phyloP scores from a whole-genome alignment of 2,888 invertebrate genomes.

The Drosophila peninsularis region DNA sequence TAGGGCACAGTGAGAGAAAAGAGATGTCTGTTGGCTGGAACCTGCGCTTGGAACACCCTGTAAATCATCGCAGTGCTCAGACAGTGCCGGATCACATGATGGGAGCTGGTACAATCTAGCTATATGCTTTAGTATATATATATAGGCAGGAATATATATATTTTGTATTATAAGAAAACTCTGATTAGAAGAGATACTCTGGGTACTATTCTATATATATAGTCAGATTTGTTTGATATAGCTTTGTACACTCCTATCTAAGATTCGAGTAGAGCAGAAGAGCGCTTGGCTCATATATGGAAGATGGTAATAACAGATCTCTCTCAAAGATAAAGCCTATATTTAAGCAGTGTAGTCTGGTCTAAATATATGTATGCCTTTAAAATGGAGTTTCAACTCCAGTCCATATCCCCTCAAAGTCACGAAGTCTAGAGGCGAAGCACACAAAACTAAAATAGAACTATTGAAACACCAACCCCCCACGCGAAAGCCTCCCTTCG shows the following conservation, averaged over 20 bases:
- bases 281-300: no score
- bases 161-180: no score
- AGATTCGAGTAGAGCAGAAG: no score
- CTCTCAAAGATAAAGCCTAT: no score
- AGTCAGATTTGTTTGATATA: no score
- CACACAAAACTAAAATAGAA: neutral
- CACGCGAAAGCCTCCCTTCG: neutral
- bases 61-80: neutral
- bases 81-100: neutral
- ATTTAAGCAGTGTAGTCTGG: no score
- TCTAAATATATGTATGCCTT: no score
- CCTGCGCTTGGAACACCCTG: slow-evolving; percentile 13
- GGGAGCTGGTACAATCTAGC: neutral
- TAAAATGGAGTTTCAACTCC: neutral
- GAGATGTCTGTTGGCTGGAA: neutral
- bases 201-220: no score
- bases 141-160: no score
- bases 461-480: slow-evolving; percentile 11
- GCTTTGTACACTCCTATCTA: no score
- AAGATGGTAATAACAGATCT: no score
- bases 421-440: neutral
- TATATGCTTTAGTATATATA: neutral
- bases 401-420: neutral
- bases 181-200: no score
- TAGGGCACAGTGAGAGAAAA: slow-evolving; percentile 14